Percentiles rank a stretch among this genome's conserved stretches.
phyloP scores from a whole-genome alignment of 1,140 invertebrate genomes.

The Helicoverpa zea region DNA sequence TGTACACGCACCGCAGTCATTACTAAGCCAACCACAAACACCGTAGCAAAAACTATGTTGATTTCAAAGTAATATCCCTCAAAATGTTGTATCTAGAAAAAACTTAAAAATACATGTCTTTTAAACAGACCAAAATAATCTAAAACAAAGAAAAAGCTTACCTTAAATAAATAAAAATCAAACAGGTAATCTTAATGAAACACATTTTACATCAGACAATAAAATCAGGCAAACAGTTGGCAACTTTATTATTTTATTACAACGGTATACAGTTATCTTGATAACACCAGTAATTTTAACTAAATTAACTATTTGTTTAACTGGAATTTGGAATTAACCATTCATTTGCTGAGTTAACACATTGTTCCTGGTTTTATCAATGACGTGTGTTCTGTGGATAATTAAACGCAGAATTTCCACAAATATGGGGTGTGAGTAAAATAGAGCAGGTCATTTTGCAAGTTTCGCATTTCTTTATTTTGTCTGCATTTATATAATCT shows the following conservation, averaged over 20 bases:
- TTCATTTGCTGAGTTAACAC: no score
- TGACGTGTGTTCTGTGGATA: neutral
- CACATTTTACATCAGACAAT: neutral
- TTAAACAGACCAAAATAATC: neutral
- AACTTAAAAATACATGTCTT: neutral
- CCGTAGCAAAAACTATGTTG: no score
- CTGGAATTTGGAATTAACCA: neutral
- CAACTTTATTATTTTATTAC: neutral
- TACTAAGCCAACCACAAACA: no score
- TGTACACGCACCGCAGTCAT: no score
- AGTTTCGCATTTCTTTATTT: no score
- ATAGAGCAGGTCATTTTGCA: no score
- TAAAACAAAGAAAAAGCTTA: neutral
- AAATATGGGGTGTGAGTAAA: no score
- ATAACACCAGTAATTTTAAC: conserved; percentile 16
- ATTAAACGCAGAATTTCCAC: neutral
- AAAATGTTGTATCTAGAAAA: no score
- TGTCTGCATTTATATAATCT: no score
- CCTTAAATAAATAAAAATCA: neutral
- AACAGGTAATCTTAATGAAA: neutral
- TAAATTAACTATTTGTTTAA: neutral
- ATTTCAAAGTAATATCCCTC: no score
- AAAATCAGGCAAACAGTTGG: neutral
- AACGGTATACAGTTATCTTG: neutral
- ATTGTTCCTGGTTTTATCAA: conserved; percentile 11